These are phyloP conservation scores for Tachypleus tridentatus DNA, from an alignment of 1,140 invertebrate species.

Conservation along the genomic window DNA sequence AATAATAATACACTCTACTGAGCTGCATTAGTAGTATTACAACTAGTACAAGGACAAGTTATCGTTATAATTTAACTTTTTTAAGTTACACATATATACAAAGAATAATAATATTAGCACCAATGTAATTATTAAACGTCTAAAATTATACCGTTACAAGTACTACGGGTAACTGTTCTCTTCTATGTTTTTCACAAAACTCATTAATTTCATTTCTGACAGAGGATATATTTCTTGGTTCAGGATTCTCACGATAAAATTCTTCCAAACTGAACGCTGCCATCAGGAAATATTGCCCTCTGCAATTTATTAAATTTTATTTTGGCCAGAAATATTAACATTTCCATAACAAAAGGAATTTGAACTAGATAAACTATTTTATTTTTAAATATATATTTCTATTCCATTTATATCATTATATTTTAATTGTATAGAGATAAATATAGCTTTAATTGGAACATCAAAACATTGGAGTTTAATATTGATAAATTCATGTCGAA, in stretches of 20 bases:
- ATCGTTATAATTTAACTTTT: slow-evolving; percentile 14
- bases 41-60: slow-evolving; percentile 15
- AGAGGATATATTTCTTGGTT: slow-evolving; percentile 56
- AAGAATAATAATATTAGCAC: not conserved
- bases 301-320: too few relatives aligned
- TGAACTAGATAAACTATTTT: too few relatives aligned
- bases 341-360: too few relatives aligned
- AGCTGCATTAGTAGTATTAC: not conserved
- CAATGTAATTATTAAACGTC: slow-evolving; percentile 15
- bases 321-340: too few relatives aligned
- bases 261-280: slow-evolving; percentile 48
- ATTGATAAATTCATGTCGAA: too few relatives aligned
- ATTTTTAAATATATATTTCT: too few relatives aligned
- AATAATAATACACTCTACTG: too few relatives aligned
- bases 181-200: slow-evolving; percentile 52
- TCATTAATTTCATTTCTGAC: slow-evolving; percentile 52
- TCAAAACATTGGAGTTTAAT: too few relatives aligned
- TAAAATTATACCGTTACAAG: slow-evolving; percentile 56
- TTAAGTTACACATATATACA: not conserved
- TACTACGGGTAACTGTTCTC: slow-evolving; percentile 50
- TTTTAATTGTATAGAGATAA: too few relatives aligned
- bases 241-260: slow-evolving; percentile 59
- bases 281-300: too few relatives aligned
- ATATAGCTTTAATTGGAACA: too few relatives aligned
- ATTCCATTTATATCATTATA: too few relatives aligned